A percentile compares a stretch with the other conserved stretches of the same genome.
Evolutionary conservation across 2,888 invertebrate species (phyloP).

Genomic region (Cerastis leucographa): DNA sequence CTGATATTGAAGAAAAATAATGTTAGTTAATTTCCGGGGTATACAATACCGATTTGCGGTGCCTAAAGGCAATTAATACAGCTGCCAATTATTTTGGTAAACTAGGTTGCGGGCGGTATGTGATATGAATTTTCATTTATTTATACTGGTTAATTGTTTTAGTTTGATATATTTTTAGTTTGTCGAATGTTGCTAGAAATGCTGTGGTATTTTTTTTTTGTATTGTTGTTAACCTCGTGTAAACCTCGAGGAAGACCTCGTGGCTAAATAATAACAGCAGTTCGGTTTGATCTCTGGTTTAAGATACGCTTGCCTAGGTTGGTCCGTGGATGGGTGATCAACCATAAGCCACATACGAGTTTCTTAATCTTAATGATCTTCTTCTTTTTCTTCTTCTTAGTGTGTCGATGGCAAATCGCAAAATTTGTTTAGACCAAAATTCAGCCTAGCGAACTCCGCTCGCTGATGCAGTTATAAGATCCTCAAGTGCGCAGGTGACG

Average conservation of each 20-base stretch:
- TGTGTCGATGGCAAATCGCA: too few relatives aligned
- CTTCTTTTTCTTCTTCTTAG: too few relatives aligned
- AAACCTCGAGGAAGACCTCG: neutral
- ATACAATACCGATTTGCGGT: slow-evolving; percentile 1
- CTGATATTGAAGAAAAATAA: slow-evolving; percentile 31
- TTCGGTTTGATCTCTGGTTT: neutral
- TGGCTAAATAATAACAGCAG: neutral
- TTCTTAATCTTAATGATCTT: too few relatives aligned
- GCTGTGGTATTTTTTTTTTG: neutral
- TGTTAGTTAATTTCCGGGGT: neutral
- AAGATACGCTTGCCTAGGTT: neutral
- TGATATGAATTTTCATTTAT: slow-evolving; percentile 24
- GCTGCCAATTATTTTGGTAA: slow-evolving; percentile 25
- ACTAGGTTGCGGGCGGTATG: neutral
- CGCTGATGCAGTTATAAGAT: too few relatives aligned
- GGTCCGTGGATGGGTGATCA: neutral
- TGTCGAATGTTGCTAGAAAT: neutral
- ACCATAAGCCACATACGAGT: neutral
- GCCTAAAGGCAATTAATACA: slow-evolving; percentile 18
- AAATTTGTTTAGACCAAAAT: too few relatives aligned
- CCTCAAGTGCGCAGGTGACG: too few relatives aligned
- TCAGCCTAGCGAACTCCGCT: too few relatives aligned
- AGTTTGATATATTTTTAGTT: neutral
- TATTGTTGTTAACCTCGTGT: neutral
- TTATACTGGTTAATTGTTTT: neutral